Evolutionary conservation across 2,888 invertebrate genomes (phyloP).

Genomic region (Apantesis nais): DNA sequence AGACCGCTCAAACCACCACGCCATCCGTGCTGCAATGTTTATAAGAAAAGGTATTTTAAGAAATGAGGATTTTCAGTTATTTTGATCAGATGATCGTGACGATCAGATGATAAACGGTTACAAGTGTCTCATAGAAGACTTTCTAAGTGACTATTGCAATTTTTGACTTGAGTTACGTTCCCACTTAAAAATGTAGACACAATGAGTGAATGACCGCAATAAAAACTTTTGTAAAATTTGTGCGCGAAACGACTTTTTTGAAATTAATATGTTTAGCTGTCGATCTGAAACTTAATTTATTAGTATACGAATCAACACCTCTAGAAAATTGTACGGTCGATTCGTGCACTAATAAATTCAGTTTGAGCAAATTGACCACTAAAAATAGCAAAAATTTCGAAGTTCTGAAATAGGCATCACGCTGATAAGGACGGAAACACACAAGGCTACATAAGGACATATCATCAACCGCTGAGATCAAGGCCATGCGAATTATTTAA

Average conservation of each 20-base stretch:
- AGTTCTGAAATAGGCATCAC: slow-evolving; percentile 25
- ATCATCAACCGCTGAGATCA: slow-evolving; percentile 43
- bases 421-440: slow-evolving; percentile 59
- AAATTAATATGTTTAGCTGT: no score
- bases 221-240: slow-evolving; percentile 8
- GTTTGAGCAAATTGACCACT: no score
- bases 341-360: no score
- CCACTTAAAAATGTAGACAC: neutral
- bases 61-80: neutral
- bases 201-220: neutral
- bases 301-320: no score
- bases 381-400: slow-evolving; percentile 28
- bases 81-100: no score
- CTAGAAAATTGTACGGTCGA: no score
- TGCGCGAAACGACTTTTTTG: no score
- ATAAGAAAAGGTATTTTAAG: neutral
- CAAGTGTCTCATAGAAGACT: neutral
- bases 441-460: slow-evolving; percentile 47
- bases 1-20: no score
- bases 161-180: no score
- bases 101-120: neutral
- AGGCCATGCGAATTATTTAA: slow-evolving; percentile 38
- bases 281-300: no score
- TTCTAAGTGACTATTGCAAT: neutral
- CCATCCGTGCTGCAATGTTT: no score